Percentiles rank a stretch among this genome's conserved stretches.
Conservation (phyloP, 1,140 invertebrate genomes). For the Drosophila persimilis region DNA sequence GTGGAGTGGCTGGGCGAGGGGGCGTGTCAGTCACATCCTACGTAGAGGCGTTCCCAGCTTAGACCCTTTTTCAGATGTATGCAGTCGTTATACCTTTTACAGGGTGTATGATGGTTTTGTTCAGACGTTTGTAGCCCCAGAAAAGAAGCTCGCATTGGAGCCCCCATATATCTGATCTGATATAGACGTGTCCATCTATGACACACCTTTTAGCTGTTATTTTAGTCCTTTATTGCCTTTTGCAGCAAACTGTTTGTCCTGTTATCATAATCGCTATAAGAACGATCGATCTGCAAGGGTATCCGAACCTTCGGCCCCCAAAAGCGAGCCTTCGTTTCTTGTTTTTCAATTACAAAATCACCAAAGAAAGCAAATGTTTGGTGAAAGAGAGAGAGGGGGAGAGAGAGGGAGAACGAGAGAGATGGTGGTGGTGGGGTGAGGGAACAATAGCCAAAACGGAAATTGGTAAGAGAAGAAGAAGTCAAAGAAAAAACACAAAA, state of each 20-base stretch:
- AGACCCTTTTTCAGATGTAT: slow-evolving; percentile 20
- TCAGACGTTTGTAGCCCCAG: too few relatives aligned
- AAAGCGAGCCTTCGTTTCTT: slow-evolving; percentile 19
- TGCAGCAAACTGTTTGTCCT: too few relatives aligned
- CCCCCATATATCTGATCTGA: too few relatives aligned
- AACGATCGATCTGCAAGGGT: too few relatives aligned
- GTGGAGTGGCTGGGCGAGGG: slow-evolving; percentile 7
- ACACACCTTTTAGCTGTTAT: too few relatives aligned
- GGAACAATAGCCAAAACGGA: slow-evolving; percentile 64
- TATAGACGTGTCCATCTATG: too few relatives aligned
- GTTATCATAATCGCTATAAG: too few relatives aligned
- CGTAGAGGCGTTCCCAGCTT: slow-evolving; percentile 29
- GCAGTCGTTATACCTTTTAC: not conserved
- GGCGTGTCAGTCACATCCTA: slow-evolving; percentile 43
- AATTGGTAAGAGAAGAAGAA: slow-evolving; percentile 70
- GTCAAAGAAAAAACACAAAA: slow-evolving; percentile 28
- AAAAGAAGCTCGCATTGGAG: too few relatives aligned
- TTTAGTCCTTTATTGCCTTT: too few relatives aligned
- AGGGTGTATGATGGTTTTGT: too few relatives aligned
- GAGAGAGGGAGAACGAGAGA: slow-evolving; percentile 45
- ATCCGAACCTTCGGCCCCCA: not conserved
- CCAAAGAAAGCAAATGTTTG: slow-evolving; percentile 41
- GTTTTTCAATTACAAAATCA: slow-evolving; percentile 74
- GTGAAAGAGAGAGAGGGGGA: slow-evolving; percentile 52
- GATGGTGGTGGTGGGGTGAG: slow-evolving; percentile 6